A percentile compares a stretch with the other conserved stretches of the same genome.
These are phyloP conservation scores for Paracentrotus lividus DNA, from an alignment of 53 echinoderm and acorn worm genomes.

Conservation along the genomic window DNA sequence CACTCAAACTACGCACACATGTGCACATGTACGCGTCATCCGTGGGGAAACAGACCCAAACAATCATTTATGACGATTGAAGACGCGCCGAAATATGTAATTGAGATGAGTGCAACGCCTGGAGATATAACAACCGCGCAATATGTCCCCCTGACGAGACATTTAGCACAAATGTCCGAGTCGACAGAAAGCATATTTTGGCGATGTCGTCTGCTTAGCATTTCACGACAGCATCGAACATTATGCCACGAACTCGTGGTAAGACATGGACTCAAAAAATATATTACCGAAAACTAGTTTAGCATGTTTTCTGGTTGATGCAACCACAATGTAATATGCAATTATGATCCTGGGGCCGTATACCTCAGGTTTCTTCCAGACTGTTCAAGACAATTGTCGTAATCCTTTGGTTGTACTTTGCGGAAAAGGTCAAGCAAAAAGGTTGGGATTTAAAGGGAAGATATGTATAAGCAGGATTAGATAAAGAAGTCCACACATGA, in stretches of 20 bases:
- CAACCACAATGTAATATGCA: conserved; percentile 25
- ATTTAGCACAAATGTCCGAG: conserved; percentile 49
- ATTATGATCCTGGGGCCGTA: conserved; percentile 27
- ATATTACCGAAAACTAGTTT: conserved; percentile 42
- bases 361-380: not conserved
- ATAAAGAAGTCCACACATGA: not conserved
- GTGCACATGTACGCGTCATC: not conserved
- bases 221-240: not conserved
- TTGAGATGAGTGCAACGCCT: conserved; percentile 47
- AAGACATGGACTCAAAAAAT: not conserved
- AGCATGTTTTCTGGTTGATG: conserved; percentile 25
- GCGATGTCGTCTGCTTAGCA: conserved; percentile 2
- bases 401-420: conserved; percentile 32
- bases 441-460: not conserved
- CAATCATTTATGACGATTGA: conserved; percentile 49
- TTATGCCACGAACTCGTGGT: not conserved
- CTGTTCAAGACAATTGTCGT: conserved; percentile 29
- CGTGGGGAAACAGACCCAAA: not conserved
- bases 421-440: conserved; percentile 41
- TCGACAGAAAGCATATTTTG: conserved; percentile 4
- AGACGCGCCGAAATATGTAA: conserved; percentile 55
- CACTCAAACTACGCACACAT: not conserved
- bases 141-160: conserved; percentile 30
- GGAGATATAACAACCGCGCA: conserved; percentile 14
- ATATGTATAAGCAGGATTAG: not conserved